Conservation (phyloP, 2,888 invertebrate genomes). For the Sphecodes monilicornis region DNA sequence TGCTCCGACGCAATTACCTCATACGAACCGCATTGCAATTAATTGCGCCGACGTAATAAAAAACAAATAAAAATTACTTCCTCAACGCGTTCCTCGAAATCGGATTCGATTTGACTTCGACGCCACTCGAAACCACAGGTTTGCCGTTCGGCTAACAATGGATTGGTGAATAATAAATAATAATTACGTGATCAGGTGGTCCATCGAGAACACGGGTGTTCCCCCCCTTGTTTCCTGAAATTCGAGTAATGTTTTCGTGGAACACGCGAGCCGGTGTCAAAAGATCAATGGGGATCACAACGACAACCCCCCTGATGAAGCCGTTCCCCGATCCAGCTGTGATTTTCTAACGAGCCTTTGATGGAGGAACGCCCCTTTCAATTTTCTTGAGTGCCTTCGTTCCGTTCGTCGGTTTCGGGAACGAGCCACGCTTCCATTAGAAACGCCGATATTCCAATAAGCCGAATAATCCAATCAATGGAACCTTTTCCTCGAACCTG, state of each 20-base stretch:
- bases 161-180: neutral
- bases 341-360: slow-evolving; percentile 67
- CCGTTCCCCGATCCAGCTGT: slow-evolving; percentile 59
- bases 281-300: slow-evolving; percentile 55
- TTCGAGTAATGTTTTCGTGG: slow-evolving; percentile 45
- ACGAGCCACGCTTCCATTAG: slow-evolving; percentile 37
- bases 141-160: neutral
- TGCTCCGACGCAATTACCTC: slow-evolving; percentile 46
- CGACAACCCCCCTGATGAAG: slow-evolving; percentile 64
- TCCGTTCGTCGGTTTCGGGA: slow-evolving; percentile 39
- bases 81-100: neutral
- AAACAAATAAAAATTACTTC: slow-evolving; percentile 20
- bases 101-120: neutral
- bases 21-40: slow-evolving; percentile 4
- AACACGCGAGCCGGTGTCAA: slow-evolving; percentile 45
- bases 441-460: slow-evolving; percentile 41
- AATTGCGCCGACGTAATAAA: slow-evolving; percentile 33
- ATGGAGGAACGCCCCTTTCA: slow-evolving; percentile 62
- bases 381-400: slow-evolving; percentile 64
- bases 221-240: slow-evolving; percentile 43
- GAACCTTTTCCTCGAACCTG: slow-evolving; percentile 1
- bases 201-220: neutral
- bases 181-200: neutral
- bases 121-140: neutral
- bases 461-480: slow-evolving; percentile 39